A percentile compares a stretch with the other conserved stretches of the same genome.
Evolutionary conservation across 2,888 invertebrate genomes (phyloP).

Genomic region (Chouioia cunea): DNA sequence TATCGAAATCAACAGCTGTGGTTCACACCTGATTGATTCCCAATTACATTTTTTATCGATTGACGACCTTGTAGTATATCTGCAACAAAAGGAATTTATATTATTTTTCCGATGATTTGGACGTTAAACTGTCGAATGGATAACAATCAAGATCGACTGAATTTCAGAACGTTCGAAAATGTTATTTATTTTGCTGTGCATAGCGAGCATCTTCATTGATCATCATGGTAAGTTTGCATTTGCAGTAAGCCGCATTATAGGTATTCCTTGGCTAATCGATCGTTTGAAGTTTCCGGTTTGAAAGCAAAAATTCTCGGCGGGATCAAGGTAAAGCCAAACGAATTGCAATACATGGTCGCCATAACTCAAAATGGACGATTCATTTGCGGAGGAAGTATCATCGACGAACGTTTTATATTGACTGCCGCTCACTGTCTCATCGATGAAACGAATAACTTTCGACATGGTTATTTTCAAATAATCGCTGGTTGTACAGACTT

Average conservation of each 20-base stretch:
- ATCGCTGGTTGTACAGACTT: too few species aligned
- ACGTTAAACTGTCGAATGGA: too few species aligned
- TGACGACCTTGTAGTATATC: too few species aligned
- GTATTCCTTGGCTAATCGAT: constrained; percentile 8
- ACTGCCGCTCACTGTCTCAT: constrained; percentile 10
- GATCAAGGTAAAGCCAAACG: not conserved
- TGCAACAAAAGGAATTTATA: too few species aligned
- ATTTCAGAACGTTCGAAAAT: too few species aligned
- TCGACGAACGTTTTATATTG: not conserved
- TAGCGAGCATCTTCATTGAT: not conserved
- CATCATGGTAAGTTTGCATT: not conserved
- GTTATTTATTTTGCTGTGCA: not conserved
- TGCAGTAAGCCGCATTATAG: constrained; percentile 9
- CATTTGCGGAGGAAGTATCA: constrained; percentile 5
- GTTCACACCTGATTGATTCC: too few species aligned
- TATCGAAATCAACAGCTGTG: not conserved
- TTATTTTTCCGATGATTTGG: too few species aligned
- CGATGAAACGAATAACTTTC: not conserved
- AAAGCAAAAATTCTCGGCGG: not conserved
- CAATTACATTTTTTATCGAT: too few species aligned
- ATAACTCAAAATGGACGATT: not conserved
- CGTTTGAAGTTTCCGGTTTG: constrained; percentile 2
- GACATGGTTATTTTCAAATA: not conserved
- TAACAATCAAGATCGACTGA: too few species aligned
- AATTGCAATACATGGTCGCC: too few species aligned